These are phyloP conservation scores for Emmelina monodactyla DNA, from an alignment of 2,888 invertebrate genomes.

Conservation along the genomic window DNA sequence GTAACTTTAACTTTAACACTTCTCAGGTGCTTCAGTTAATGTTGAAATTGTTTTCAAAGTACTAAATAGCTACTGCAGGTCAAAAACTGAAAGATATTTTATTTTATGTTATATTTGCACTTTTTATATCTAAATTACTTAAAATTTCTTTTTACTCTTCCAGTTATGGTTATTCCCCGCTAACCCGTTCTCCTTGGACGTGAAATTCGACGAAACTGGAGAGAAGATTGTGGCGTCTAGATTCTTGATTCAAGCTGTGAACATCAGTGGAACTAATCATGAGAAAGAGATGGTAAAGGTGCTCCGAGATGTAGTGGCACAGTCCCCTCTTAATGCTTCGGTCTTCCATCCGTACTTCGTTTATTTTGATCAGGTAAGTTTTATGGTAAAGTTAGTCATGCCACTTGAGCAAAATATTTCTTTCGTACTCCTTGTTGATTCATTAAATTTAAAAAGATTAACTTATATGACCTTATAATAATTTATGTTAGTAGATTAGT, in stretches of 20 bases:
- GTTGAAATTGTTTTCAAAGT: background rate
- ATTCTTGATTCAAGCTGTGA: slow-evolving; percentile 87
- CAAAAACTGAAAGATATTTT: background rate
- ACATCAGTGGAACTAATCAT: slow-evolving; percentile 88
- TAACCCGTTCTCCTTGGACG: slow-evolving; percentile 83
- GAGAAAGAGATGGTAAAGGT: slow-evolving; percentile 91
- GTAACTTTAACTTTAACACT: too few relatives aligned
- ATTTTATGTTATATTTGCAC: too few relatives aligned
- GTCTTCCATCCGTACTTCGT: slow-evolving; percentile 97
- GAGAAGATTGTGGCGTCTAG: slow-evolving; percentile 83
- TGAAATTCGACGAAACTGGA: slow-evolving; percentile 79
- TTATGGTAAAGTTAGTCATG: too few relatives aligned
- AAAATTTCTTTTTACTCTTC: slow-evolving; percentile 21
- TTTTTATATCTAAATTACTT: slow-evolving; percentile 1
- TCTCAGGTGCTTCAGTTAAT: too few relatives aligned
- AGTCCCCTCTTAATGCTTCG: slow-evolving; percentile 83
- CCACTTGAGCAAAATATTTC: too few relatives aligned
- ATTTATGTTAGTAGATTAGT: too few relatives aligned
- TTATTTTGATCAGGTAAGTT: slow-evolving; percentile 85
- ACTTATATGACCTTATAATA: too few relatives aligned
- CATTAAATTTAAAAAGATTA: too few relatives aligned
- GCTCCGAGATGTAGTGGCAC: slow-evolving; percentile 75
- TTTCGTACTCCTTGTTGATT: too few relatives aligned
- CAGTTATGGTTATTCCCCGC: slow-evolving; percentile 81
- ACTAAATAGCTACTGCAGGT: background rate